Base-by-base conservation (phyloP, 1,140 invertebrate species). In the Magallana gigas region DNA sequence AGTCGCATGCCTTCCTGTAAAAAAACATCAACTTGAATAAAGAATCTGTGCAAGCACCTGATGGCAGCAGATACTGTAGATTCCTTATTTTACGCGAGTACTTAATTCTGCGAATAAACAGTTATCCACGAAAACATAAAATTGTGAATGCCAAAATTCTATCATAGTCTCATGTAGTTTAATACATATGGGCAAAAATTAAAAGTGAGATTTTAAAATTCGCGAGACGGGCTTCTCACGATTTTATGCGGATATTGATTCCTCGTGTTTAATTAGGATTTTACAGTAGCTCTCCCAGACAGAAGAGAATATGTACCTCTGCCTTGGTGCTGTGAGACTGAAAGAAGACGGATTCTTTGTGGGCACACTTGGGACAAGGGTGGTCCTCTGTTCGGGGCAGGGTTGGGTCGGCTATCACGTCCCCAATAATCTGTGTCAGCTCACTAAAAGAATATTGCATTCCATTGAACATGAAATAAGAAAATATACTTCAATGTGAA, bases 331-430 rank as follows among this genome's bases (percentile, higher is more conserved):
- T 99, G 94, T 99, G 98, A 0, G 98, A 97, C 96, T 98, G 98
- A 93, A 98, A 98, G 93, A 98, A 98, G 8, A 99, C 98, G 1
- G 98, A 97, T 94, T 99, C 98, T 91, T 97, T 96, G 92, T 99
- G 97, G 83, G 96, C 96, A 95, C 99, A 99, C 94, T 98, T 98
- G 11, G 98, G 98, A 95, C 99, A 99, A 48, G 98, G 97, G 95
- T 99, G 99, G 93, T 99, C 98, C 94, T 99, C 98, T 1, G 99
- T 99, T 90, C 98, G 96, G 9, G 99, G 99, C 87, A 99, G 95
- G 16, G 99, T 99, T 23, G 99, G 99, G 94, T 99, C 99, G 58
- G 98, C 98, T 89, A 99, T 98, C 0, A 99, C 98, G 95, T 99
- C 99, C 7, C 98, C 97, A 76, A 99, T 98, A 92, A 99, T 99